Percentiles rank a stretch among this genome's conserved stretches.
Conservation (phyloP, 2,888 invertebrate species). For the Thymelicus acteon region DNA sequence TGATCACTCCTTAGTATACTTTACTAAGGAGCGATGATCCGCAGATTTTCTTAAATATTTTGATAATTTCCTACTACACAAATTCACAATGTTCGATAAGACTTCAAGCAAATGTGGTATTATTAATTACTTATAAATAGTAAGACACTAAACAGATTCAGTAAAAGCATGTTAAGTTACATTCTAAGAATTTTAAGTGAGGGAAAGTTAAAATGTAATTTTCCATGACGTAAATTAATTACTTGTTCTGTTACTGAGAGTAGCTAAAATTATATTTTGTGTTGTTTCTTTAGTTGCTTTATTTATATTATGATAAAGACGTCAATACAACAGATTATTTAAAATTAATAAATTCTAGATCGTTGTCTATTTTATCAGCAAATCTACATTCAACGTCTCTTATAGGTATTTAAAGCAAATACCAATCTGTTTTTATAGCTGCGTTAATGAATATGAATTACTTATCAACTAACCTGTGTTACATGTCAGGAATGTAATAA, state of each 20-base stretch:
- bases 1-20: too few species aligned
- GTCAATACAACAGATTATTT: not conserved
- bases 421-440: slow-evolving; percentile 17
- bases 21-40: too few species aligned
- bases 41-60: too few species aligned
- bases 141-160: not conserved
- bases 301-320: not conserved
- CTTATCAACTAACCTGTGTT: slow-evolving; percentile 23
- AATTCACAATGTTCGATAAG: too few species aligned
- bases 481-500: slow-evolving; percentile 28
- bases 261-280: not conserved
- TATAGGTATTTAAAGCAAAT: slow-evolving; percentile 16
- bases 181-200: not conserved
- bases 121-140: not conserved
- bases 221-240: not conserved
- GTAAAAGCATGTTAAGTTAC: not conserved
- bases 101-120: too few species aligned
- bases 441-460: slow-evolving; percentile 23
- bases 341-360: slow-evolving; percentile 7
- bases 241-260: not conserved
- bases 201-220: not conserved
- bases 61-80: too few species aligned
- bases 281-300: not conserved
- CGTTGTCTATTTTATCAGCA: slow-evolving; percentile 3
- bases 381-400: slow-evolving; percentile 16